Base-by-base conservation (phyloP, 2,888 invertebrate genomes). In the Orthosia gracilis region DNA sequence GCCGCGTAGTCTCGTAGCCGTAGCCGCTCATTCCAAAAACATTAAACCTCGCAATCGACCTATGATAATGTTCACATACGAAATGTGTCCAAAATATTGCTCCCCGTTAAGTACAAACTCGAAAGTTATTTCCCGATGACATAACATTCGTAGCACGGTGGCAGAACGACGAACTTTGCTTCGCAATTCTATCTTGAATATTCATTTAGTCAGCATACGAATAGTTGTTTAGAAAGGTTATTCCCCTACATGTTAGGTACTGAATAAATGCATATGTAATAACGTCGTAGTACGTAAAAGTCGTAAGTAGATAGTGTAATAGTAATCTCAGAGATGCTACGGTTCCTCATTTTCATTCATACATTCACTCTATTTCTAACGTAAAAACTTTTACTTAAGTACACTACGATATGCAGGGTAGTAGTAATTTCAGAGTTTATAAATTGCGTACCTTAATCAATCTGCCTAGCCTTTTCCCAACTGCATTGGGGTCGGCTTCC, bases 181-280 rank as follows among this genome's bases (percentile, higher is more conserved):
- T 81, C 85, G 82, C 86, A 89, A 88, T 86, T 69, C 70, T 76
- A 77, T 83, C 54, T 81, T 84, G 82, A 87, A 86, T 88, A 86
- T 88, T 86, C 82, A 88, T 83, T 84, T 80, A 74, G 74, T 69
- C 61, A 65, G 78, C 74, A 83, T 83, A 73, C 72, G 57, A 84
- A 84, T 85, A 69, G 76, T 69, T 61, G 55, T 69, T 84, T 82
- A 77, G 68, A 80, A 76, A 78, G 81, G 71, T 73, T 82, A 74
- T 73, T 80, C 75, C 80, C 72, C 71, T 76, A 64, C 64, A 78
- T 74, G 73, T 76, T 65, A 74, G 63, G 76, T 75, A 63, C 54
- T 54, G 69, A 72, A 83, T 83, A 67, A 76, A 76, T 79, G 69
- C 70, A 80, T 71, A 58, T 18, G n/a, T 62, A 69, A 75, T 69